phyloP scores from a whole-genome alignment of 2,888 invertebrate genomes.

The Platycheirus albimanus region DNA sequence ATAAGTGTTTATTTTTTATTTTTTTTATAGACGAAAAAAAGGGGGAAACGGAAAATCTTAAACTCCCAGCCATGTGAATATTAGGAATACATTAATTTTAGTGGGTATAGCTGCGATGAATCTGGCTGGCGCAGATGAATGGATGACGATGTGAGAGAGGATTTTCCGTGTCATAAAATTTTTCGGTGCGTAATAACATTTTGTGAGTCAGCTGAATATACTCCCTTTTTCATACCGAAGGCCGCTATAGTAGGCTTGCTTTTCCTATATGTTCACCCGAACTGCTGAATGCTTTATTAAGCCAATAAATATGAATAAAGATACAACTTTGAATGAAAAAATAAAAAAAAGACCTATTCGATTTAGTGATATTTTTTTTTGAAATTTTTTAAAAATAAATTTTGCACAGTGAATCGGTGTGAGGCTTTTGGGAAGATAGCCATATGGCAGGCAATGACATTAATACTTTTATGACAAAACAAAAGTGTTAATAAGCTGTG shows the following conservation, averaged over 20 bases:
- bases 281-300: conserved; percentile 34
- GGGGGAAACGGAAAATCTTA: conserved; percentile 40
- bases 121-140: no score
- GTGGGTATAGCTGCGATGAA: neutral
- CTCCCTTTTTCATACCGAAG: conserved; percentile 3
- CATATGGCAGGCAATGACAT: neutral
- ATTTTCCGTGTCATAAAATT: conserved; percentile 72
- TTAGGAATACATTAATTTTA: conserved; percentile 66
- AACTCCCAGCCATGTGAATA: conserved; percentile 58
- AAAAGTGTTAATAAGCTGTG: neutral
- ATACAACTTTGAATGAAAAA: conserved; percentile 31
- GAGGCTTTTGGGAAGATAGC: neutral
- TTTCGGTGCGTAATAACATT: conserved; percentile 61
- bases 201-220: conserved; percentile 59
- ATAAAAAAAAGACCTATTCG: neutral
- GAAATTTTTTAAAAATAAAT: neutral
- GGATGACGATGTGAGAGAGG: conserved; percentile 42
- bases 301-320: conserved; percentile 31
- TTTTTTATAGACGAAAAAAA: conserved; percentile 7
- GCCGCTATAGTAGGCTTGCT: no score
- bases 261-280: neutral
- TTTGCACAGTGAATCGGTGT: neutral
- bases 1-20: conserved; percentile 34
- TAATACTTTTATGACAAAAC: neutral
- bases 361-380: neutral